These are phyloP conservation scores for Alviniconcha strummeri DNA, from an alignment of 2,888 invertebrate species.

Conservation along the genomic window DNA sequence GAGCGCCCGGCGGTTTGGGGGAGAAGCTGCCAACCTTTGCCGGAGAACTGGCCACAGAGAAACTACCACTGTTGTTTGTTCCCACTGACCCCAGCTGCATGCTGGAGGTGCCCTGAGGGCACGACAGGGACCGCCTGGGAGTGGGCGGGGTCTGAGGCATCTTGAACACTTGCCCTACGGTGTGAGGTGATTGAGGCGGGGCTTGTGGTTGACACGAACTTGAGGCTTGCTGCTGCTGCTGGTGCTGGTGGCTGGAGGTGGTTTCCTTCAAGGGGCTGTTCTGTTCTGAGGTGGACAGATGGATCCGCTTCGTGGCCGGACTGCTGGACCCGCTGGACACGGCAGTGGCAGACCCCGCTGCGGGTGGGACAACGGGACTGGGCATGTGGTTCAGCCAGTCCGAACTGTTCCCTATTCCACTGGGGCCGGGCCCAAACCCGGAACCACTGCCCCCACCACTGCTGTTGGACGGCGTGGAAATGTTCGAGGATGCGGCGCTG, in stretches of 20 bases:
- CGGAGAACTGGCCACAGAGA: conserved; percentile 19
- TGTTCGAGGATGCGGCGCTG: conserved; percentile 38
- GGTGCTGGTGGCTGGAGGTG: background rate
- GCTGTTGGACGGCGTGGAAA: conserved; percentile 43
- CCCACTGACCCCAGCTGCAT: background rate
- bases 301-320: conserved; percentile 63
- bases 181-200: conserved; percentile 33
- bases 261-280: conserved; percentile 49
- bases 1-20: conserved; percentile 8
- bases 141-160: conserved; percentile 63
- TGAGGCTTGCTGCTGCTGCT: background rate
- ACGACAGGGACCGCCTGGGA: conserved; percentile 54
- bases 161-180: conserved; percentile 53
- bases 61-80: background rate
- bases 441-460: conserved; percentile 39
- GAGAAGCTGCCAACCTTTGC: conserved; percentile 5
- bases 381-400: conserved; percentile 40
- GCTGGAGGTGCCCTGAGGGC: conserved; percentile 50
- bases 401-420: background rate
- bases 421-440: conserved; percentile 26
- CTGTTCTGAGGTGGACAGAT: conserved; percentile 60
- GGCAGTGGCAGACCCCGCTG: conserved; percentile 46
- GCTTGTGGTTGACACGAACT: conserved; percentile 20
- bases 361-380: conserved; percentile 31
- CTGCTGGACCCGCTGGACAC: conserved; percentile 64